Evolutionary conservation across 2,113 vertebrate species (phyloP), one percentile per base, ranked within the genome.

Genomic region (western clawed frog (Xenopus tropicalis)): DNA sequence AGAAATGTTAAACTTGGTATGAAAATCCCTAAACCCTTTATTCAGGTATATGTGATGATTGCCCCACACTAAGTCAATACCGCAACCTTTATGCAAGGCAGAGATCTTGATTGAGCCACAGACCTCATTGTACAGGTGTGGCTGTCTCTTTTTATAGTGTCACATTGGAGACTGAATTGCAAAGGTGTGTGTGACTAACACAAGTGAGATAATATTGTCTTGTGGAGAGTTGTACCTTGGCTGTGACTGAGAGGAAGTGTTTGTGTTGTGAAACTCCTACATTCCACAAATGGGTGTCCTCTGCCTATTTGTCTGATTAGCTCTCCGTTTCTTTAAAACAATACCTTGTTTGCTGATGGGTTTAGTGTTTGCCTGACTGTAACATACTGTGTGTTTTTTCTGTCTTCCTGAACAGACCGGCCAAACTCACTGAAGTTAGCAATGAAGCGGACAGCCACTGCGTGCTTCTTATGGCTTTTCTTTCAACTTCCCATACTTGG

Each of bases 391-490:
- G 43, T 14, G 16, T 52, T 57, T 21, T 71, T 44, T 82, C 62
- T 85, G 44, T 85, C 69, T 84, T 82, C 83, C 54, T 59, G 81
- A 83, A 3, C 82, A 92, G 90, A 83, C 77, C 72, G 82, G 77
- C 4, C 82, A 91, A 88, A 83, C 79, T 69, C 81, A 72, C 81
- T 83, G 77, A 72, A 69, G 81, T 0, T 57, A 83, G 69, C 74
- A 80, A 86, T 89, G 88, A 80, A 86, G 51, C 71, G 0, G 0
- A 69, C 86, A 78, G 52, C 75, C 0, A 85, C 80, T 71, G 88
- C 77, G 82, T 78, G 90, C 78, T 79, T 81, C 44, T 76, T 91
- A 73, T 85, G 90, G 82, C 82, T 91, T 70, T 76, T 92, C 19
- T 82, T 86, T 20, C 88, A 82, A 79, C 79, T 83, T 77, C 90